Conservation (phyloP, 2,888 invertebrate species). For the Caenorhabditis becei region DNA sequence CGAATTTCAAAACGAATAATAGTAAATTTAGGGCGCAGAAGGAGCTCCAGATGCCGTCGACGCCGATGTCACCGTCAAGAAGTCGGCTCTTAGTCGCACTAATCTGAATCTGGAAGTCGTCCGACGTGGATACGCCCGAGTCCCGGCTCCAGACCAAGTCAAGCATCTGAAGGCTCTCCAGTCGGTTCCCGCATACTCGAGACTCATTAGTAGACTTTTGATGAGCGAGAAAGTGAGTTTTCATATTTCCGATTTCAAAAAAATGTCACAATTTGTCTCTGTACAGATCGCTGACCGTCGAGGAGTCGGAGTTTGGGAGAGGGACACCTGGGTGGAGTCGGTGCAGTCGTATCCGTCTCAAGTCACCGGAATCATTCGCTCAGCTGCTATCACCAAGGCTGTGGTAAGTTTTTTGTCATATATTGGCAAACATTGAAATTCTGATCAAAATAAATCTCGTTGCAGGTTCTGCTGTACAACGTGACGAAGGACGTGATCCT, state of each 20-base stretch:
- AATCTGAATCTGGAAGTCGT: conserved; percentile 81
- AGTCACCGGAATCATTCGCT: conserved; percentile 72
- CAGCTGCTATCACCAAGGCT: conserved; percentile 77
- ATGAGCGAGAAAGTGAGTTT: conserved; percentile 77
- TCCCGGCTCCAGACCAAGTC: conserved; percentile 75
- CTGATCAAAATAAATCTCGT: not conserved
- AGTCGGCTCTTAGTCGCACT: conserved; percentile 73
- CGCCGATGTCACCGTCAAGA: conserved; percentile 79
- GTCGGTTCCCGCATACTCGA: conserved; percentile 78
- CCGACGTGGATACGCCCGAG: conserved; percentile 80
- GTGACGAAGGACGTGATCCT: conserved; percentile 74
- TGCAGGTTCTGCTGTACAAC: conserved; percentile 76
- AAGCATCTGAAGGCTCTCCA: conserved; percentile 79
- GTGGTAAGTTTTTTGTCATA: conserved; percentile 67
- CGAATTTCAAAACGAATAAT: not conserved
- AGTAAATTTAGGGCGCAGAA: conserved; percentile 52
- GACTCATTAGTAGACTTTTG: conserved; percentile 78
- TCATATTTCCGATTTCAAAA: not conserved
- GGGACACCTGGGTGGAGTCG: conserved; percentile 80
- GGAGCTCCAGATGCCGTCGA: conserved; percentile 74
- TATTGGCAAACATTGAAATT: no score
- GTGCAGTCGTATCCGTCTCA: conserved; percentile 78
- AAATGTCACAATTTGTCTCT: not conserved
- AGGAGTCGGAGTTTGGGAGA: conserved; percentile 82
- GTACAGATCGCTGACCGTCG: conserved; percentile 78